phyloP scores from a whole-genome alignment of 2,888 invertebrate species.

The Andrena bicolor region DNA sequence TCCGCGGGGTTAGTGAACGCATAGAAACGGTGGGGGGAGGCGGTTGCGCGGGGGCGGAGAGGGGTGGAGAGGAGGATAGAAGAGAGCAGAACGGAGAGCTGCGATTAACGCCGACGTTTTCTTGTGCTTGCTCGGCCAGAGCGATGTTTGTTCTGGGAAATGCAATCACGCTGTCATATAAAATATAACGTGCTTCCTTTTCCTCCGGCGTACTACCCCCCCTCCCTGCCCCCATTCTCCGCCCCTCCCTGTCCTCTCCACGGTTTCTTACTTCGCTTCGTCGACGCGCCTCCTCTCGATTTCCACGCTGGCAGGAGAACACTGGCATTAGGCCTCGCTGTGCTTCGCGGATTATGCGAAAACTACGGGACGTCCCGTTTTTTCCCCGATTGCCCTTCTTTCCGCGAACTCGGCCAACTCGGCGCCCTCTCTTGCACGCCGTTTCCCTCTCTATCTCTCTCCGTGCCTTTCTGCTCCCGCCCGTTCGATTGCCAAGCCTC shows the following conservation, averaged over 20 bases:
- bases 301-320: conserved; percentile 66
- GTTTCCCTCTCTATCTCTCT: background rate
- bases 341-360: conserved; percentile 69
- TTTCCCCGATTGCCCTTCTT: conserved; percentile 55
- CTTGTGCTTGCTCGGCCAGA: conserved; percentile 69
- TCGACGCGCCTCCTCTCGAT: conserved; percentile 62
- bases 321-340: conserved; percentile 64
- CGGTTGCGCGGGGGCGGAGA: background rate
- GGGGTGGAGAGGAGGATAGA: conserved; percentile 15
- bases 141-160: conserved; percentile 79
- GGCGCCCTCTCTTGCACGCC: background rate
- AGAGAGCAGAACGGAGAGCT: conserved; percentile 31
- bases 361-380: conserved; percentile 55
- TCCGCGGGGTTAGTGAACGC: background rate
- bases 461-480: conserved; percentile 4
- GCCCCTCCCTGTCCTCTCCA: conserved; percentile 9
- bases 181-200: conserved; percentile 76
- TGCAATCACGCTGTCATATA: conserved; percentile 78
- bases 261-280: conserved; percentile 36
- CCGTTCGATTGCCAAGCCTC: background rate
- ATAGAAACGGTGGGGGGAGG: background rate
- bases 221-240: background rate
- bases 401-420: conserved; percentile 41
- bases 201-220: conserved; percentile 39
- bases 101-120: conserved; percentile 76